Evolutionary conservation across 1,140 invertebrate genomes (phyloP), one percentile per base, ranked within the genome.

Genomic region (Drosophila azteca): DNA sequence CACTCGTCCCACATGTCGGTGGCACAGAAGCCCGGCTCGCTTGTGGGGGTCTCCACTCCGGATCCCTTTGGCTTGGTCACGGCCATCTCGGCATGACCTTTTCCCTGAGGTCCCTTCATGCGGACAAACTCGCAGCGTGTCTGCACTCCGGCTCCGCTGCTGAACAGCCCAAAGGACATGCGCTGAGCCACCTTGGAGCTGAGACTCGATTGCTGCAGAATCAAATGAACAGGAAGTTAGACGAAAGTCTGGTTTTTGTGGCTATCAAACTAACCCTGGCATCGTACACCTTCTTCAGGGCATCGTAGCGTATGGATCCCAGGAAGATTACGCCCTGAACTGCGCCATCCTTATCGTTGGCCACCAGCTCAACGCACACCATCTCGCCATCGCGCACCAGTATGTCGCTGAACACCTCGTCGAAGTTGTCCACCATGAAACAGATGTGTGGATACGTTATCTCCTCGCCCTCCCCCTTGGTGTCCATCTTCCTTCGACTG

Each of bases 401-500:
- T 91, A 97, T 97, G 95, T 98, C 98, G 93, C 96, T 96, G 94
- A 99, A 99, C 13, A 87, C 82, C 94, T 99, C 98, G 93, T 99
- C 98, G 93, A 99, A 99, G 93, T 99, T 99, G 92, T 99, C 99
- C 50, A 99, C 97, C 95, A 98, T 98, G 92, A 99, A 99, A 93
- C 97, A 99, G 78, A 99, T 98, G 93, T 99, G 97, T 2, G 99
- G 99, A 93, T 99, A 99, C 31, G 98, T 98, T 91, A 99, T 99
- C 93, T 99, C 97, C 93, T 99, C 99, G 69, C 97, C 95, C 90
- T 99, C 98, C 35, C 98, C 99, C 93, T 99, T 99, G 13, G 96
- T 97, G 92, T 99, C 98, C 98, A 99, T 99, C 90, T 97, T 94
- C 79, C 98, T 93, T 55, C 96, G 94, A 93, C 97, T 99, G 8